phyloP scores from a whole-genome alignment of 2,797 vertebrate genomes.

The Anguilla obscura region DNA sequence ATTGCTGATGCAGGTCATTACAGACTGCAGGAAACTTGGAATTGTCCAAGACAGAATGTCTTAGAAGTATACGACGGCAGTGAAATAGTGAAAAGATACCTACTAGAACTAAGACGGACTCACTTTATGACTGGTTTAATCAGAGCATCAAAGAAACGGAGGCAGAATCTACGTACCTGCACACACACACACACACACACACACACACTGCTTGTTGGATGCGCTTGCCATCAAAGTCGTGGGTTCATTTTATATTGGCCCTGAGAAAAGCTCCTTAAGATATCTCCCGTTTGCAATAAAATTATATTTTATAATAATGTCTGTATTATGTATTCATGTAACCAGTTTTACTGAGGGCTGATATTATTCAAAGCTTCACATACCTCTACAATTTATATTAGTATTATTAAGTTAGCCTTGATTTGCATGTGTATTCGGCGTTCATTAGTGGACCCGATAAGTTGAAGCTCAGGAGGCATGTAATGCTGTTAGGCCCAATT shows the following conservation, averaged over 20 bases:
- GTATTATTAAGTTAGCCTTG: background rate
- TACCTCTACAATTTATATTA: background rate
- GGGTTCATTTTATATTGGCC: background rate
- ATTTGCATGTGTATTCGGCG: background rate
- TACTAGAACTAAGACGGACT: background rate
- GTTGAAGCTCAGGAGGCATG: too few species aligned
- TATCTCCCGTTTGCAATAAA: background rate
- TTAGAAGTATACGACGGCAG: background rate
- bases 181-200: background rate
- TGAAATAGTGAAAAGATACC: background rate
- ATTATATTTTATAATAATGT: background rate
- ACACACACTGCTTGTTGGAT: background rate
- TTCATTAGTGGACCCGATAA: background rate
- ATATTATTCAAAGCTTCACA: background rate
- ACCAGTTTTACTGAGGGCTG: background rate
- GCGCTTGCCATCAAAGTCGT: background rate
- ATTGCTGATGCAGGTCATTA: slow-evolving; percentile 5
- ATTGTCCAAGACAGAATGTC: slow-evolving; percentile 7
- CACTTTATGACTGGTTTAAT: slow-evolving; percentile 6
- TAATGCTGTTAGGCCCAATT: too few species aligned
- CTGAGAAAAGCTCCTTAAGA: background rate
- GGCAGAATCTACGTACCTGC: background rate
- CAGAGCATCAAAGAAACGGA: background rate
- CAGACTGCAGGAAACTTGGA: background rate
- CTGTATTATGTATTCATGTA: background rate